Percentiles rank a stretch among this genome's conserved stretches.
Evolutionary conservation across 2,113 vertebrate species (phyloP).

Genomic region (Blennius ocellaris): DNA sequence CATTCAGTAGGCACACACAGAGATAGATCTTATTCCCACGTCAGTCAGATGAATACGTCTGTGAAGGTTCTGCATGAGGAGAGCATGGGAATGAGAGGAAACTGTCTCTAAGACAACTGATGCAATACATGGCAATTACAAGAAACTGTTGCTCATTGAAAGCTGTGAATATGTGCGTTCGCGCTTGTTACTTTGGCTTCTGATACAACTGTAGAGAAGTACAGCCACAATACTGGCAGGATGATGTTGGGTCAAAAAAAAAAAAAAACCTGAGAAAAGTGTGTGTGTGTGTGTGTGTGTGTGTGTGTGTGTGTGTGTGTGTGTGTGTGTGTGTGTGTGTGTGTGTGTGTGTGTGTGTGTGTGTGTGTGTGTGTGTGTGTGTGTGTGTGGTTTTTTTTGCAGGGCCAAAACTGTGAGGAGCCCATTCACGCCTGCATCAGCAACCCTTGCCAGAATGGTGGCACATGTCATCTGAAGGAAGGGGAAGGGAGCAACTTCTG

Average conservation of each 20-base stretch:
- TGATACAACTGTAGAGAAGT: no score
- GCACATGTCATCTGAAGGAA: conserved; percentile 96
- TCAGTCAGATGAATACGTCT: not conserved
- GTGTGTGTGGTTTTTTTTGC: conserved; percentile 29
- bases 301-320: conserved; percentile 37
- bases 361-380: conserved; percentile 18
- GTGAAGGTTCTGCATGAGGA: no score
- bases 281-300: conserved; percentile 14
- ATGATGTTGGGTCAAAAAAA: no score
- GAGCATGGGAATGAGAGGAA: not conserved
- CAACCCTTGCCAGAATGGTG: conserved; percentile 92
- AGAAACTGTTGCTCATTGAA: conserved; percentile 10
- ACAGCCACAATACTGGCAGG: no score
- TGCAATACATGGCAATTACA: not conserved
- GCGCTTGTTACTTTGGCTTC: not conserved
- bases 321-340: conserved; percentile 15
- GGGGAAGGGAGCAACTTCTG: conserved; percentile 93
- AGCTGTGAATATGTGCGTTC: conserved; percentile 10
- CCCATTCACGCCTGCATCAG: conserved; percentile 96
- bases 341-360: conserved; percentile 36
- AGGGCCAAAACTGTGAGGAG: conserved; percentile 96
- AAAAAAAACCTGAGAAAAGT: not conserved
- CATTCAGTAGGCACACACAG: not conserved
- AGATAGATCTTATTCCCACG: not conserved
- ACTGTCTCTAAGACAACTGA: not conserved